These are phyloP conservation scores for Helobdella robusta DNA, from an alignment of 2,888 invertebrate species.

Conservation along the genomic window DNA sequence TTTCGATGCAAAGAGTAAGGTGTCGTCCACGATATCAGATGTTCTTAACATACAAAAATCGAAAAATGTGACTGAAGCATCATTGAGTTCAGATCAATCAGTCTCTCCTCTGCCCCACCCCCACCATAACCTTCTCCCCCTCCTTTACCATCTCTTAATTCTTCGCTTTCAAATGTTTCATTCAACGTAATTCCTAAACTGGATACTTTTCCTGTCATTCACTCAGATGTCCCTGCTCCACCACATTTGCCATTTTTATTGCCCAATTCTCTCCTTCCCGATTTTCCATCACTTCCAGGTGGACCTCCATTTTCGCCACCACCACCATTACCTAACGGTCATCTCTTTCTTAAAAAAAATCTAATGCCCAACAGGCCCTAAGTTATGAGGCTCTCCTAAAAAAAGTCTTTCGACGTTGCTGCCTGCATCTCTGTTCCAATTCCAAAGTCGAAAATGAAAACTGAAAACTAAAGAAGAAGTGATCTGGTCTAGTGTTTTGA, in stretches of 20 bases:
- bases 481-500: conserved; percentile 49
- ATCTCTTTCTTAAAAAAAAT: conserved; percentile 4
- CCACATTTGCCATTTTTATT: background rate
- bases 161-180: background rate
- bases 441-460: conserved; percentile 93
- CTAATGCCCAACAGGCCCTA: too few relatives aligned
- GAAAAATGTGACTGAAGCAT: too few relatives aligned
- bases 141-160: background rate
- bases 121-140: background rate
- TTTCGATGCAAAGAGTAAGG: too few relatives aligned
- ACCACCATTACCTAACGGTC: background rate
- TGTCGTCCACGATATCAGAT: too few relatives aligned
- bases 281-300: background rate
- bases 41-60: too few relatives aligned
- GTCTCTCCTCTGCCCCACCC: conserved; percentile 8
- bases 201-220: background rate
- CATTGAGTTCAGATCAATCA: too few relatives aligned
- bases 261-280: background rate
- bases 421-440: conserved; percentile 63
- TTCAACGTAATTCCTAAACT: background rate
- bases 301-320: background rate
- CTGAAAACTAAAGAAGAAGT: conserved; percentile 66
- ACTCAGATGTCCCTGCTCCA: background rate
- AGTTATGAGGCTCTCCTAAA: too few relatives aligned
- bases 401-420: conserved; percentile 11